Conservation (phyloP, 1,140 invertebrate species). For the Drosophila mauritiana region DNA sequence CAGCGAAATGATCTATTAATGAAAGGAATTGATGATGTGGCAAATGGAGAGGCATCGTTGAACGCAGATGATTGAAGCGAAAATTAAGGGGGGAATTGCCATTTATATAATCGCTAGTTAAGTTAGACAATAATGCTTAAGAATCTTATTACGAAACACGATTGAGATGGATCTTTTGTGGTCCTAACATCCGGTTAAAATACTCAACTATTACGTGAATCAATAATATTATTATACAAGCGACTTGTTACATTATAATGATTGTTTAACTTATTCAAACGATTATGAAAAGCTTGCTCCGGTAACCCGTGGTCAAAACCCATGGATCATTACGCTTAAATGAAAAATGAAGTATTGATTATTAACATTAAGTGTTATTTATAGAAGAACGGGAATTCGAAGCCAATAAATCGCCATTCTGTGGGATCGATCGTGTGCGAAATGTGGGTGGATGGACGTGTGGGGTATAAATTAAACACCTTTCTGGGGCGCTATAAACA, state of each 20-base stretch:
- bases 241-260: too few relatives aligned
- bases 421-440: constrained; percentile 13
- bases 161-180: too few relatives aligned
- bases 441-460: constrained; percentile 19
- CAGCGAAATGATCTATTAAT: constrained; percentile 34
- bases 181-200: background rate
- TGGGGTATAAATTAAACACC: constrained; percentile 45
- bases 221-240: too few relatives aligned
- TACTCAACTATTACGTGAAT: background rate
- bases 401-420: background rate
- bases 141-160: too few relatives aligned
- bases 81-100: background rate
- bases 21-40: constrained; percentile 10
- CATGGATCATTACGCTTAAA: background rate
- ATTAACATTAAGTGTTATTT: background rate
- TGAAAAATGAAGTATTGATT: background rate
- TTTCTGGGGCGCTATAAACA: constrained; percentile 52
- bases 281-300: background rate
- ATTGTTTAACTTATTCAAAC: too few relatives aligned
- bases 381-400: constrained; percentile 1
- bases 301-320: background rate
- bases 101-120: background rate
- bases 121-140: background rate
- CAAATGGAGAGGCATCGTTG: constrained; percentile 6
- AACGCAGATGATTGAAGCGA: background rate